Conservation (phyloP, 2,797 vertebrate genomes). For the Coracias cyanogaster region DNA sequence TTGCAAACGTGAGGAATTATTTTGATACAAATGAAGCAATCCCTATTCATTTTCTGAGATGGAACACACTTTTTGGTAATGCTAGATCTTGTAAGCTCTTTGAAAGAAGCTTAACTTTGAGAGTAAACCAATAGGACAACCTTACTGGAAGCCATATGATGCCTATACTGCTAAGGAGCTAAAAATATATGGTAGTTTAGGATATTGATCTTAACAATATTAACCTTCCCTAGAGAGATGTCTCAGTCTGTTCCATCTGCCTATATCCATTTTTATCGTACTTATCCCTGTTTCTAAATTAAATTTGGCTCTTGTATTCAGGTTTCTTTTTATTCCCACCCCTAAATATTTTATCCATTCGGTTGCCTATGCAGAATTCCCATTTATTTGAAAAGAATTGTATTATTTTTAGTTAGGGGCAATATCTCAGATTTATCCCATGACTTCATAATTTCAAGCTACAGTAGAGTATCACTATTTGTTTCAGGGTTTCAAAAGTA, state of each 20-base stretch:
- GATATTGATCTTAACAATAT: slow-evolving; percentile 37
- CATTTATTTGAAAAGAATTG: not conserved
- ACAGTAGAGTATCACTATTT: not conserved
- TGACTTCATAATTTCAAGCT: not conserved
- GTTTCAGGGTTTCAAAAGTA: slow-evolving; percentile 1
- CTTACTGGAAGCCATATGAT: not conserved
- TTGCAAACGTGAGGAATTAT: not conserved
- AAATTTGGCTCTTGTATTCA: not conserved
- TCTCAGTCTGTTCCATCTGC: slow-evolving; percentile 44
- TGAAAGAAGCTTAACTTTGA: not conserved
- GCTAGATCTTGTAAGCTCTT: not conserved
- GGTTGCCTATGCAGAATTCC: not conserved
- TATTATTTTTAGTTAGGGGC: not conserved
- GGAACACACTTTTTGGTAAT: not conserved
- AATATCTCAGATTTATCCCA: not conserved
- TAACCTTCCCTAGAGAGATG: slow-evolving; percentile 12
- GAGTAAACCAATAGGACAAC: not conserved
- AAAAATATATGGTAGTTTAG: slow-evolving; percentile 29
- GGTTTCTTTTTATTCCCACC: not conserved
- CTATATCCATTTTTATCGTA: slow-evolving; percentile 38
- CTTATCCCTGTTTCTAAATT: slow-evolving; percentile 20
- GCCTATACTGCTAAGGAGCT: not conserved
- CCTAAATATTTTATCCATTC: slow-evolving; percentile 26
- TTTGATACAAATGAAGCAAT: not conserved
- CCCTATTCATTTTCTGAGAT: not conserved